These are phyloP conservation scores for Melanotaenia pygmaea DNA, from an alignment of 2,797 vertebrate species.

Conservation along the genomic window DNA sequence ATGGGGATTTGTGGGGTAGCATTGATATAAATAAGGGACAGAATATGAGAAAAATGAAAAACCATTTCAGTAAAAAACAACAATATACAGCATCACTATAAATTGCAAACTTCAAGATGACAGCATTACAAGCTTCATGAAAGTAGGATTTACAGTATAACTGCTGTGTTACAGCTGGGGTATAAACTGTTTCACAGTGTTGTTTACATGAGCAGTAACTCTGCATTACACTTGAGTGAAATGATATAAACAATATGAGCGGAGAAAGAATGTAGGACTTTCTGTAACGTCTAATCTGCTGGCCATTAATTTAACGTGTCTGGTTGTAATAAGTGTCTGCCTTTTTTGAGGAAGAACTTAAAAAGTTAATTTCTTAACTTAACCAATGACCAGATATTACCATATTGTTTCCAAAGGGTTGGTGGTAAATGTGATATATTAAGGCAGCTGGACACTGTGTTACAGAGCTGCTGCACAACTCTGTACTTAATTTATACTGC, in stretches of 20 bases:
- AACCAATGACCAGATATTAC: background rate
- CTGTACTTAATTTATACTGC: background rate
- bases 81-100: background rate
- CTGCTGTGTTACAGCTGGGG: background rate
- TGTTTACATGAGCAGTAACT: constrained; percentile 1
- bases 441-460: too few species aligned
- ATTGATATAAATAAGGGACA: background rate
- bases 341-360: background rate
- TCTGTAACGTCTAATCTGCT: background rate
- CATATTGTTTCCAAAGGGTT: constrained; percentile 10
- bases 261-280: background rate
- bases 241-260: constrained; percentile 3
- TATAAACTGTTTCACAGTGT: background rate
- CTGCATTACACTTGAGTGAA: background rate
- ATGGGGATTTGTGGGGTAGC: background rate
- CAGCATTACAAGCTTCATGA: background rate
- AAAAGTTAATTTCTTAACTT: background rate
- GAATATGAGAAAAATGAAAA: background rate
- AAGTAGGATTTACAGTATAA: constrained; percentile 1
- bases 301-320: constrained; percentile 2
- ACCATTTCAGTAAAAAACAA: background rate
- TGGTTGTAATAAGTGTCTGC: background rate
- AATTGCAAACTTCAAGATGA: background rate
- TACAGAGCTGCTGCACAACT: background rate
- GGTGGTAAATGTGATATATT: background rate